Percentiles rank a stretch among this genome's conserved stretches.
phyloP scores from a whole-genome alignment of 2,113 vertebrate species.

The Semicossyphus pulcher region DNA sequence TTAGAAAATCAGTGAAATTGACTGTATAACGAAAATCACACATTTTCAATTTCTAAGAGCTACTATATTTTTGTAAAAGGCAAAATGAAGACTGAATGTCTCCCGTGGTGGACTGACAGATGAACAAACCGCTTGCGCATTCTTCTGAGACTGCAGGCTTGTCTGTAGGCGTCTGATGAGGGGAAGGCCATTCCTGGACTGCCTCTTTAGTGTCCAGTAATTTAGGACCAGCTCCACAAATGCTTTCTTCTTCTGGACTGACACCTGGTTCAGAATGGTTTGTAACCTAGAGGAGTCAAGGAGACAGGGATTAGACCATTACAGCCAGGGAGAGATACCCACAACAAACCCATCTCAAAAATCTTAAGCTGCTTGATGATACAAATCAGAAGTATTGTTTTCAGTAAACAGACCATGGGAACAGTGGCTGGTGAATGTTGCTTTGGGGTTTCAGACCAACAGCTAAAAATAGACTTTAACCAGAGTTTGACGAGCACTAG shows the following conservation, averaged over 20 bases:
- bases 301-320: not conserved
- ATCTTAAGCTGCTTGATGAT: not conserved
- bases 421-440: not conserved
- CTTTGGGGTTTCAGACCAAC: not conserved
- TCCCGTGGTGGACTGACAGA: conserved; percentile 57
- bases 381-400: not conserved
- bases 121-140: conserved; percentile 88
- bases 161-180: conserved; percentile 94
- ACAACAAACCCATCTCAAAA: not conserved
- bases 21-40: not conserved
- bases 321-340: not conserved
- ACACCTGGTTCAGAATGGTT: conserved; percentile 96
- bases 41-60: not conserved
- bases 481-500: not conserved
- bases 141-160: conserved; percentile 91
- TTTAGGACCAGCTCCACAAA: conserved; percentile 95
- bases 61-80: not conserved
- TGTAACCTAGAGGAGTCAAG: conserved; percentile 86
- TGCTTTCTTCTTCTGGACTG: conserved; percentile 94
- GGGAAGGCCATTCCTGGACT: conserved; percentile 93
- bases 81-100: conserved; percentile 44
- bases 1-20: too few relatives aligned
- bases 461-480: not conserved
- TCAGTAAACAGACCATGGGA: not conserved
- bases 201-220: conserved; percentile 97